Conservation (phyloP, 1,140 invertebrate species). For the Maconellicoccus hirsutus region DNA sequence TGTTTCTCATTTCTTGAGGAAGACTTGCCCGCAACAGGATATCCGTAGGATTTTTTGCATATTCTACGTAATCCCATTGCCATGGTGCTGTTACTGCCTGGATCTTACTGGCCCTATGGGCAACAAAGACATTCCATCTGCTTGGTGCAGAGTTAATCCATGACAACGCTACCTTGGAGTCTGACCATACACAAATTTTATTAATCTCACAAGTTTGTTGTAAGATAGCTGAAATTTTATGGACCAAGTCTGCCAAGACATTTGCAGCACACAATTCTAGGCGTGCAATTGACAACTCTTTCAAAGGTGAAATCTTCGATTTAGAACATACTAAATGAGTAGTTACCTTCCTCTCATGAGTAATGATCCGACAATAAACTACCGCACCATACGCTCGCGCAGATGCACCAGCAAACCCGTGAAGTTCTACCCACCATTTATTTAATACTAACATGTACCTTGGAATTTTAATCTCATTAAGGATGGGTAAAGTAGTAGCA, state of each 20-base stretch:
- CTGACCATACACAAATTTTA: constrained; percentile 18
- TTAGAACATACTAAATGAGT: constrained; percentile 26
- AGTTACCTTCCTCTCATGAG: constrained; percentile 17
- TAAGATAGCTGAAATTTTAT: constrained; percentile 25
- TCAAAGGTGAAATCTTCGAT: constrained; percentile 28
- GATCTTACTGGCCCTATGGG: constrained; percentile 23
- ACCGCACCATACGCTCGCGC: constrained; percentile 32
- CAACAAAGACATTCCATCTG: constrained; percentile 23
- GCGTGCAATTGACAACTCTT: constrained; percentile 36
- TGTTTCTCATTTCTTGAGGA: constrained; percentile 22
- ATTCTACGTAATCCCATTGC: constrained; percentile 8
- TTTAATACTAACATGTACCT: constrained; percentile 16
- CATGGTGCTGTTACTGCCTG: neutral
- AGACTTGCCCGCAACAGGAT: neutral
- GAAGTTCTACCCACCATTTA: constrained; percentile 22
- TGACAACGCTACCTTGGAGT: constrained; percentile 10
- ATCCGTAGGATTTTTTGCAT: constrained; percentile 7
- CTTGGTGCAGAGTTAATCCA: constrained; percentile 11
- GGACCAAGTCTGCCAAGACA: constrained; percentile 30
- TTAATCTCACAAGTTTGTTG: constrained; percentile 30
- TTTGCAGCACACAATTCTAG: constrained; percentile 38
- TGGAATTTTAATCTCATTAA: constrained; percentile 19
- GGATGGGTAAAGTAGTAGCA: constrained; percentile 21
- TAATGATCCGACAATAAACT: constrained; percentile 29
- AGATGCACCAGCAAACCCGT: constrained; percentile 35